Conservation (phyloP, 2,797 vertebrate species). For the Chrysolophus pictus region DNA sequence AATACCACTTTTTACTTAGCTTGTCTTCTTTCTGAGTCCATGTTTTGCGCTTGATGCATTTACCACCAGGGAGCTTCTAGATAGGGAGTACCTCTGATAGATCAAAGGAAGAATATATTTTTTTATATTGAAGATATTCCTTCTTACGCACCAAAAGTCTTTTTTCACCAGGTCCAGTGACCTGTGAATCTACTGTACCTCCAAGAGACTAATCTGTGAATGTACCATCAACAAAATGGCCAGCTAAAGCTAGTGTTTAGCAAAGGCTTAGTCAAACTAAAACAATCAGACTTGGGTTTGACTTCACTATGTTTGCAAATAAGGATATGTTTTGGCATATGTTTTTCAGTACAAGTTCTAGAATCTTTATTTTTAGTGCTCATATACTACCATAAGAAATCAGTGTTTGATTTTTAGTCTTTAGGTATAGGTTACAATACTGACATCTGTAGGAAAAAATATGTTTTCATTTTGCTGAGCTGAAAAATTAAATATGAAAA, state of each 20-base stretch:
- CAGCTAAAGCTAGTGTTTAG: neutral
- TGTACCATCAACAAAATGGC: neutral
- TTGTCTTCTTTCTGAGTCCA: neutral
- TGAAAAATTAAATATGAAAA: neutral
- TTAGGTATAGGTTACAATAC: neutral
- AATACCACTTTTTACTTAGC: neutral
- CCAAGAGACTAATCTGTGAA: neutral
- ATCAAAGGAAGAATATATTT: constrained; percentile 1
- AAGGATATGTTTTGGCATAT: neutral
- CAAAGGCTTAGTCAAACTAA: neutral
- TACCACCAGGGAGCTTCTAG: neutral
- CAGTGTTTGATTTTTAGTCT: neutral
- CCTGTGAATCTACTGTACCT: neutral
- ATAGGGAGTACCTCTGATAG: neutral
- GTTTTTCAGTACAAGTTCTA: neutral
- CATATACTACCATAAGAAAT: neutral
- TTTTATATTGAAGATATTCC: neutral
- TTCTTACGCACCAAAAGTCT: neutral
- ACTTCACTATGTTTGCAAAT: neutral
- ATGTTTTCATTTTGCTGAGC: neutral
- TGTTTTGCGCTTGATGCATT: neutral
- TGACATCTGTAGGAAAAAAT: neutral
- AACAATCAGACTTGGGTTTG: rapidly evolving
- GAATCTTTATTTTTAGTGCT: neutral
- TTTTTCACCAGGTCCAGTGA: neutral